phyloP scores from a whole-genome alignment of 2,113 vertebrate species.

The Grammomys surdaster region DNA sequence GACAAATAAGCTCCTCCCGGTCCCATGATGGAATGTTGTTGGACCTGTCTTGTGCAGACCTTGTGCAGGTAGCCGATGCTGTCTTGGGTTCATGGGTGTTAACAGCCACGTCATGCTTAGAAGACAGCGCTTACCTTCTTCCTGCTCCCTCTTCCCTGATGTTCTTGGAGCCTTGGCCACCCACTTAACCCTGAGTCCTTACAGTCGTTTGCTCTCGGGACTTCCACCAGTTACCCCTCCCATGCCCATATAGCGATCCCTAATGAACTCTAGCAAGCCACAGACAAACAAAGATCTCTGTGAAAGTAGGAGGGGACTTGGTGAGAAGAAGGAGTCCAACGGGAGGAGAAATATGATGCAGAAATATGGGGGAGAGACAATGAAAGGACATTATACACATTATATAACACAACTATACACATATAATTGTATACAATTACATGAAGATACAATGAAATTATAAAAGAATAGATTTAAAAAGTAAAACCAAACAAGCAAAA shows the following conservation, averaged over 20 bases:
- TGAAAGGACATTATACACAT: not conserved
- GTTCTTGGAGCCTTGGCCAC: not conserved
- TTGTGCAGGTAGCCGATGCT: not conserved
- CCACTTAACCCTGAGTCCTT: not conserved
- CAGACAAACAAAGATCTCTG: not conserved
- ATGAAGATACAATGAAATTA: not conserved
- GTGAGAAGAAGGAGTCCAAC: too few relatives aligned
- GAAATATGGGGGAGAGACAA: not conserved
- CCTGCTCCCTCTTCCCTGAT: not conserved
- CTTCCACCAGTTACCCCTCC: not conserved
- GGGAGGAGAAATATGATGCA: not conserved
- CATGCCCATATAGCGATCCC: not conserved
- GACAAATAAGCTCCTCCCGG: not conserved
- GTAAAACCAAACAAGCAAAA: not conserved
- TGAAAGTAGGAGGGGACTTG: not conserved
- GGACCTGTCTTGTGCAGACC: not conserved
- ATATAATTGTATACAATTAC: not conserved
- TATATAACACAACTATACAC: not conserved
- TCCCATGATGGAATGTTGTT: not conserved
- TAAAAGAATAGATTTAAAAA: not conserved
- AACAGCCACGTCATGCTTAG: not conserved
- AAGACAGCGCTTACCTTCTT: not conserved
- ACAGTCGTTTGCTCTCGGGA: not conserved
- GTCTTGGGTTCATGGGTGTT: not conserved
- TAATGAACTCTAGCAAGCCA: not conserved